Base-by-base conservation (phyloP, 2,113 vertebrate genomes). In the Mastomys coucha region DNA sequence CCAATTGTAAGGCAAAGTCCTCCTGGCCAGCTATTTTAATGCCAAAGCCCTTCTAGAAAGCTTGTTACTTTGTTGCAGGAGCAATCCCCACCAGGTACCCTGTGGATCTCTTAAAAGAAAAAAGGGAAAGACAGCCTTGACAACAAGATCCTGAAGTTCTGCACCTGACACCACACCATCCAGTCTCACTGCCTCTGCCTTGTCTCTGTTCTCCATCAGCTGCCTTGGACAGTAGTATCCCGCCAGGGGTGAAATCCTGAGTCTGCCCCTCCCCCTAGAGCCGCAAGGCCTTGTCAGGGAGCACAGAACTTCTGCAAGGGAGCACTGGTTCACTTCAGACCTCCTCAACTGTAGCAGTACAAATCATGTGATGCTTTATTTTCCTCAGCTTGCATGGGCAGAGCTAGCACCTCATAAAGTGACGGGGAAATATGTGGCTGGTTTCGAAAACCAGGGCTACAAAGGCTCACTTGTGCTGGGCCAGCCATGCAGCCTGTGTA, bases 381-480 rank as follows among this genome's bases (percentile, higher is more conserved):
- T 95, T 95, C 88, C 96, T 91, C 95, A 95, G 96, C 96, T 96
- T 95, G 92, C 97, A 93, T 24, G 93, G 94, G 97, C 80, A 96
- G 91, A 94, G 80, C 93, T 96, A 97, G 93, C 98, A 98, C 98
- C 97, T 98, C 97, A 95, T 97, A 98, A 98, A 97, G 95, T 58
- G 95, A 92, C 96, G 76, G 91, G 93, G 96, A 92, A 97, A 98
- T 97, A 98, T 88, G 91, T 97, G 98, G 94, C 96, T 86, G 93
- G 91, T 95, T 98, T 97, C 60, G 24, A 97, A 95, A 89, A 91
- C 91, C 1, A 17, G 75, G 93, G 51, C 97, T 94, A 98, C 97
- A 98, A 98, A 97, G 97, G 76, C 95, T 94, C 78, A 1, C 87
- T 98, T 98, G 97, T 98, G 97, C 96, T 33, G 80, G 94, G 84